Conservation (phyloP, 1,140 invertebrate species). For the Drosophila truncata region DNA sequence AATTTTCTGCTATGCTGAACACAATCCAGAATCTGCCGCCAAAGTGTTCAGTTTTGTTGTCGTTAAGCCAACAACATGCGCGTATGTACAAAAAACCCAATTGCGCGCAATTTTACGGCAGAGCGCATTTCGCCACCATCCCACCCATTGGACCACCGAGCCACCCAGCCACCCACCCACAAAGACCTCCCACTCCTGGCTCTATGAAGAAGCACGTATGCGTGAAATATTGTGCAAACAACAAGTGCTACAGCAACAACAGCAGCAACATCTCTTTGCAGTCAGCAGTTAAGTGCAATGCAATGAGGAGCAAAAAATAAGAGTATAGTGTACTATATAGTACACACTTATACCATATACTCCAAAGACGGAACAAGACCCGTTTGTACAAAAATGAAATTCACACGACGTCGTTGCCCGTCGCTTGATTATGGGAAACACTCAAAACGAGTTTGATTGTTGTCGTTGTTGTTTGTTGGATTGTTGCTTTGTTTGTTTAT, state of each 20-base stretch:
- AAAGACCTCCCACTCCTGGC: constrained; percentile 7
- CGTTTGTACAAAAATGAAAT: constrained; percentile 58
- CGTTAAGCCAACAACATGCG: constrained; percentile 58
- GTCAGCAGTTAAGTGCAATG: constrained; percentile 48
- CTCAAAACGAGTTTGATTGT: constrained; percentile 72
- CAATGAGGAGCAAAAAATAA: constrained; percentile 35
- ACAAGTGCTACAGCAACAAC: constrained; percentile 40
- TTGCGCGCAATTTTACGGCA: constrained; percentile 81
- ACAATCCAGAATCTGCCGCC: constrained; percentile 51
- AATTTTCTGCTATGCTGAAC: constrained; percentile 80
- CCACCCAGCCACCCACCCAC: constrained; percentile 42
- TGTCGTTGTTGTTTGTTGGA: constrained; percentile 28
- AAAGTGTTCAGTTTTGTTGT: constrained; percentile 78
- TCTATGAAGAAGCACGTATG: constrained; percentile 63
- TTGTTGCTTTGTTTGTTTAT: constrained; percentile 37
- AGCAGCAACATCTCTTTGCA: constrained; percentile 25
- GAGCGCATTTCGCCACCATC: constrained; percentile 68
- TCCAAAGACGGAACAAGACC: constrained; percentile 44
- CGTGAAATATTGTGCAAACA: constrained; percentile 84
- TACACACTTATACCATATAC: constrained; percentile 10
- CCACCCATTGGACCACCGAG: constrained; percentile 27
- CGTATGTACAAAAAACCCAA: constrained; percentile 64
- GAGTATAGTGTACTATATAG: constrained; percentile 13
- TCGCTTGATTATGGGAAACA: constrained; percentile 64
- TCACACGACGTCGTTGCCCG: constrained; percentile 60